phyloP scores from a whole-genome alignment of 2,797 vertebrate genomes.

The Poeciliopsis gracilis region DNA sequence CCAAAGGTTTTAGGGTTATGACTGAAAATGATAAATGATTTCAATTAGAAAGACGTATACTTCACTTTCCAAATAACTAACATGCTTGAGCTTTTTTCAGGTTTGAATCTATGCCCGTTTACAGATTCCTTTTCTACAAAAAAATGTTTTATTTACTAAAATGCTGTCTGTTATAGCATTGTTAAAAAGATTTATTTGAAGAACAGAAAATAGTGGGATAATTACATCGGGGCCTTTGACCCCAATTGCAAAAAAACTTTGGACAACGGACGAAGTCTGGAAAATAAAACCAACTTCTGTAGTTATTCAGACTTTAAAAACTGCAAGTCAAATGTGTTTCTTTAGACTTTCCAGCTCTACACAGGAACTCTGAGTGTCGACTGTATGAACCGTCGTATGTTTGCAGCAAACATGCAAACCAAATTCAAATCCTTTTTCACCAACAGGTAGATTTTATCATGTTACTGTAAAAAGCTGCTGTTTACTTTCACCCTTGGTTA shows the following conservation, averaged over 20 bases:
- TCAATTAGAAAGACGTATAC: background rate
- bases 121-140: background rate
- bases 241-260: background rate
- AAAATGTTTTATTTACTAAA: background rate
- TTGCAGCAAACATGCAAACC: background rate
- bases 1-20: background rate
- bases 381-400: too few species aligned
- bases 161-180: background rate
- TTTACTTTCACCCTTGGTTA: too few species aligned
- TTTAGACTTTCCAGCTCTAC: background rate
- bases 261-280: background rate
- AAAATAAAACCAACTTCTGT: background rate
- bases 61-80: background rate
- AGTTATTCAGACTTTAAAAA: background rate
- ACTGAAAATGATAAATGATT: background rate
- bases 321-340: background rate
- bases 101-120: background rate
- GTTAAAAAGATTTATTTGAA: background rate
- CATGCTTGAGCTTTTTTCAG: background rate
- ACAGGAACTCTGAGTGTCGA: background rate
- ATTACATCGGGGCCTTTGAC: background rate
- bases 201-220: background rate
- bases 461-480: too few species aligned
- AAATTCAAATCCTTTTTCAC: background rate
- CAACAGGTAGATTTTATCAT: too few species aligned